Conservation (phyloP, 2,888 invertebrate species). For the Brenthis hecate region DNA sequence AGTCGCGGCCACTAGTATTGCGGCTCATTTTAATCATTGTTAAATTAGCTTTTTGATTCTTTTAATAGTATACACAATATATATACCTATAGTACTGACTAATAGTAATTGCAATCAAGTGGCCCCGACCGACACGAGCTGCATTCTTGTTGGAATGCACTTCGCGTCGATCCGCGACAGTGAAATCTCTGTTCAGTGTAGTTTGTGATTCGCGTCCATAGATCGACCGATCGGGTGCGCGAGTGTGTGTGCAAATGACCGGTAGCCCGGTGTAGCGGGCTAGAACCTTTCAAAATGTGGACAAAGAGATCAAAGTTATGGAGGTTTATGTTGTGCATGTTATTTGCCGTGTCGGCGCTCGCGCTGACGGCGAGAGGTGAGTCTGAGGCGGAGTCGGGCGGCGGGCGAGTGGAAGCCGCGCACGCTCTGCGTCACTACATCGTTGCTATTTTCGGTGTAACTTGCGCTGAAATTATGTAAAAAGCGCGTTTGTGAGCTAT, state of each 20-base stretch:
- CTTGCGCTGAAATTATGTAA: slow-evolving; percentile 83
- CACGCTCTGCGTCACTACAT: slow-evolving; percentile 71
- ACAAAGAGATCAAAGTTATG: slow-evolving; percentile 77
- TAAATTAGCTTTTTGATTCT: slow-evolving; percentile 5
- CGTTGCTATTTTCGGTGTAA: slow-evolving; percentile 78
- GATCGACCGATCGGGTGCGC: slow-evolving; percentile 77
- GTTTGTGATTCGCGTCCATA: slow-evolving; percentile 64
- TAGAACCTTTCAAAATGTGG: slow-evolving; percentile 77
- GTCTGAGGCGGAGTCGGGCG: slow-evolving; percentile 46
- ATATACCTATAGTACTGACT: not conserved
- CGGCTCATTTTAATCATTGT: slow-evolving; percentile 51
- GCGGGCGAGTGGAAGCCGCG: slow-evolving; percentile 49
- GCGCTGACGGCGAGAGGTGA: slow-evolving; percentile 75
- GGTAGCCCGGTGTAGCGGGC: slow-evolving; percentile 74
- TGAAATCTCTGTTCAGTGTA: slow-evolving; percentile 61
- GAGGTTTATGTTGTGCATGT: slow-evolving; percentile 78
- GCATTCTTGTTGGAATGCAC: slow-evolving; percentile 65
- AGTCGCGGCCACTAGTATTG: slow-evolving; percentile 68
- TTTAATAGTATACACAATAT: not conserved
- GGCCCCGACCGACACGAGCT: slow-evolving; percentile 59
- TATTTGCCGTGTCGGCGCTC: slow-evolving; percentile 71
- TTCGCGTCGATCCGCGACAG: slow-evolving; percentile 53
- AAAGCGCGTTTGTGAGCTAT: slow-evolving; percentile 80
- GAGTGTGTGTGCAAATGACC: slow-evolving; percentile 81
- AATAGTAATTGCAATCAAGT: slow-evolving; percentile 57